Base-by-base conservation (phyloP, 1,140 invertebrate species). In the Chionoecetes opilio region DNA sequence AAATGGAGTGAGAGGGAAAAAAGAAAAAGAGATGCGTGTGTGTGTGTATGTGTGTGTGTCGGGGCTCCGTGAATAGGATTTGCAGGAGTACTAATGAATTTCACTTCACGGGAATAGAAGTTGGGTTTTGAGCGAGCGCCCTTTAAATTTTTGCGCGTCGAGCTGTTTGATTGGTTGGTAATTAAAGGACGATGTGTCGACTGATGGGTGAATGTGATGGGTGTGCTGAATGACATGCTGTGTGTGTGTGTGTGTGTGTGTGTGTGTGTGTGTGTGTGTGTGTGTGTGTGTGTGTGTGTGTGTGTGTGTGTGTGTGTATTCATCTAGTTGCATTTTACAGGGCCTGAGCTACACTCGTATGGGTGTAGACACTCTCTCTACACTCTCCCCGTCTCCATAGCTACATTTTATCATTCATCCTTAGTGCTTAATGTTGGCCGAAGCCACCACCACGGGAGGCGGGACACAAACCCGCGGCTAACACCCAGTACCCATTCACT, bases 81-180 rank as follows among this genome's bases (percentile, higher is more conserved):
- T 91, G 89, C 89, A 91, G 63, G 46, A 91, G 63, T 53, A 35
- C 14, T 91, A 91, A 91, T 91, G 89, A 75, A 91, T 63, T 91
- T 75, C 89, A 38, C 31, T 75, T 75, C 89, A 75, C 35, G 89
- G 9, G 46, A 34, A n/a, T 29, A 53, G 38, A 53, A 31, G 88
- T 11, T 41, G 38, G n/a, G 31, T 90, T 75, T 75, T n/a, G 63
- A n/a, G n/a, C 63, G 63, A 75, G n/a, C 63, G 63, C n/a, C n/a
- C 63, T n/a, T n/a, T 26, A 26, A 17, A 38, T 86, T 86, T 86
- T 86, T 35, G 84, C 17, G 82, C 21, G 32, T 86, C 35, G 21
- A 86, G 35, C 35, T 86, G 84, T 86, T 86, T 86, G 84, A 86
- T 86, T 32, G 35, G 35, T n/a, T 86, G 84, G n/a, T 14, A 34